Conservation (phyloP, 2,797 vertebrate species). For the Merluccius polli region DNA sequence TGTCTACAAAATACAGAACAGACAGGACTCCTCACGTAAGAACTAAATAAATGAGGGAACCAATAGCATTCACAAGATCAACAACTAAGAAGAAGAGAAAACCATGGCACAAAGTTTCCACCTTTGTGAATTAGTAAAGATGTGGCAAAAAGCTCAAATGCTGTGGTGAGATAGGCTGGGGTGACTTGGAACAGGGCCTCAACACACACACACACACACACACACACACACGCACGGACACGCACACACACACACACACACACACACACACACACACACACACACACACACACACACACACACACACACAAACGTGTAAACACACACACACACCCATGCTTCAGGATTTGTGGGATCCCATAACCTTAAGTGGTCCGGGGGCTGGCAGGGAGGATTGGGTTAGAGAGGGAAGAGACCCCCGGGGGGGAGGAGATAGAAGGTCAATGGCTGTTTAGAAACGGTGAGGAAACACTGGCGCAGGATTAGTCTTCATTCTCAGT, state of each 20-base stretch:
- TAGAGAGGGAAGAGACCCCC: too few species aligned
- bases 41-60: not conserved
- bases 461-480: too few species aligned
- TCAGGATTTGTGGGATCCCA: too few species aligned
- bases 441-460: too few species aligned
- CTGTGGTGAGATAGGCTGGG: constrained; percentile 11
- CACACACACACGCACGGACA: not conserved
- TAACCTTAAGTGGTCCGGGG: too few species aligned
- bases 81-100: not conserved
- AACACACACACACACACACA: too few species aligned
- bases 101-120: constrained; percentile 5
- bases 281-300: not conserved
- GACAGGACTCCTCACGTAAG: too few species aligned
- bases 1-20: too few species aligned
- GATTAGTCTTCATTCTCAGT: too few species aligned
- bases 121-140: constrained; percentile 33
- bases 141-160: constrained; percentile 10
- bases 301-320: not conserved
- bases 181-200: not conserved
- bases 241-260: not conserved
- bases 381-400: too few species aligned
- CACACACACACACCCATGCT: too few species aligned
- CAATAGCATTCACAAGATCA: constrained; percentile 2
- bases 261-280: not conserved
- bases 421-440: too few species aligned